phyloP scores from a whole-genome alignment of 2,113 vertebrate species.

The Xerus inauris region DNA sequence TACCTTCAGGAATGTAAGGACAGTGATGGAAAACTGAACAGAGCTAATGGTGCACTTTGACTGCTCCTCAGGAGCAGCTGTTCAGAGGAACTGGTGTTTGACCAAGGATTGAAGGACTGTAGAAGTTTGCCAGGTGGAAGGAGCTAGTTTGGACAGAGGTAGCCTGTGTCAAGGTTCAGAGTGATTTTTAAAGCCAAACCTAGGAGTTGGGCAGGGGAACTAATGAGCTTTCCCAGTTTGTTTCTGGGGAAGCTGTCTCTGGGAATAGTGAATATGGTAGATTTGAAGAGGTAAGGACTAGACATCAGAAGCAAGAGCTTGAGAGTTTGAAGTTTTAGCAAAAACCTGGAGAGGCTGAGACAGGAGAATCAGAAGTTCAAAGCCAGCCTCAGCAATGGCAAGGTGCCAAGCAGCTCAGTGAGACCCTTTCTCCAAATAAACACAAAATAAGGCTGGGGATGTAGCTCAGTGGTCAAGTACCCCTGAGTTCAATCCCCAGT shows the following conservation, averaged over 20 bases:
- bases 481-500: too few relatives aligned
- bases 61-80: neutral
- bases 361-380: too few relatives aligned
- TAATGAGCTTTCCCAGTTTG: neutral
- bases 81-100: neutral
- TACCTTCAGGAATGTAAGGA: neutral
- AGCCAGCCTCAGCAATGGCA: too few relatives aligned
- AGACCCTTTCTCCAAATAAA: too few relatives aligned
- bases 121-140: neutral
- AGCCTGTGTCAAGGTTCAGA: neutral
- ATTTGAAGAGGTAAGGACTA: neutral
- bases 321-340: neutral
- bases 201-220: neutral
- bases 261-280: neutral
- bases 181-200: neutral
- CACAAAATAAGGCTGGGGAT: too few relatives aligned
- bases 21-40: neutral
- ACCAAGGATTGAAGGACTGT: neutral
- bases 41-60: neutral
- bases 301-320: neutral
- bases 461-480: too few relatives aligned
- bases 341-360: neutral
- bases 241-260: neutral
- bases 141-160: neutral
- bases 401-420: too few relatives aligned